phyloP scores from a whole-genome alignment of 2,888 invertebrate genomes.

The Crepidodera aurea region DNA sequence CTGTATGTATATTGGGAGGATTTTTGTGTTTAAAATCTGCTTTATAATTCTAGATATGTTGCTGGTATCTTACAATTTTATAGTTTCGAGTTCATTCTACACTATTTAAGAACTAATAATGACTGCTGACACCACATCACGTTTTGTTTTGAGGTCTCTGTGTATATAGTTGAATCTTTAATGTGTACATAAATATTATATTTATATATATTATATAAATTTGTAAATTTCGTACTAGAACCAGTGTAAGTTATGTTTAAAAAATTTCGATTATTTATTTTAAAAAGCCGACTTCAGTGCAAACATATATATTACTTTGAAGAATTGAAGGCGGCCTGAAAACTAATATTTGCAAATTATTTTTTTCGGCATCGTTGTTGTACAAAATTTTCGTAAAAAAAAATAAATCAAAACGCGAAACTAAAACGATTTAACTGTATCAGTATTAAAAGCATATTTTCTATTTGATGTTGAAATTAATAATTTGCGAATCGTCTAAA shows the following conservation, averaged over 20 bases:
- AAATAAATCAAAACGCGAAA: slow-evolving; percentile 40
- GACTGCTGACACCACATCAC: slow-evolving; percentile 47
- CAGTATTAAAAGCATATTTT: slow-evolving; percentile 57
- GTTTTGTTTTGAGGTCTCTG: slow-evolving; percentile 45
- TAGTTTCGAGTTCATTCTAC: slow-evolving; percentile 15
- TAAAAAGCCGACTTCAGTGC: slow-evolving; percentile 35
- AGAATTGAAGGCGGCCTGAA: slow-evolving; percentile 39
- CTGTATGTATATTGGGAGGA: too few relatives aligned
- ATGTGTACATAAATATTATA: slow-evolving; percentile 55
- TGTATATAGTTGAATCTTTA: slow-evolving; percentile 49
- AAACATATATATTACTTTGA: slow-evolving; percentile 37
- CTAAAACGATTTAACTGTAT: slow-evolving; percentile 51
- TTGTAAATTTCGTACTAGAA: slow-evolving; percentile 59
- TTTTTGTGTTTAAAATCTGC: background rate
- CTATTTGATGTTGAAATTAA: slow-evolving; percentile 45
- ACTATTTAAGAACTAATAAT: slow-evolving; percentile 23
- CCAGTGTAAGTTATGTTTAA: slow-evolving; percentile 49
- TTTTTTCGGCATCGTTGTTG: slow-evolving; percentile 52
- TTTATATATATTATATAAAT: slow-evolving; percentile 52
- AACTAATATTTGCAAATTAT: slow-evolving; percentile 41
- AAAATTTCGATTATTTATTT: slow-evolving; percentile 46
- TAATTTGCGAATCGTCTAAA: slow-evolving; percentile 46
- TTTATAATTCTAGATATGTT: slow-evolving; percentile 13
- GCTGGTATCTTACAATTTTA: slow-evolving; percentile 8
- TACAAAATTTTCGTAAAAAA: slow-evolving; percentile 56